Percentiles rank a stretch among this genome's conserved stretches.
These are phyloP conservation scores for Habropoda laboriosa DNA, from an alignment of 1,140 invertebrate species.

Conservation along the genomic window DNA sequence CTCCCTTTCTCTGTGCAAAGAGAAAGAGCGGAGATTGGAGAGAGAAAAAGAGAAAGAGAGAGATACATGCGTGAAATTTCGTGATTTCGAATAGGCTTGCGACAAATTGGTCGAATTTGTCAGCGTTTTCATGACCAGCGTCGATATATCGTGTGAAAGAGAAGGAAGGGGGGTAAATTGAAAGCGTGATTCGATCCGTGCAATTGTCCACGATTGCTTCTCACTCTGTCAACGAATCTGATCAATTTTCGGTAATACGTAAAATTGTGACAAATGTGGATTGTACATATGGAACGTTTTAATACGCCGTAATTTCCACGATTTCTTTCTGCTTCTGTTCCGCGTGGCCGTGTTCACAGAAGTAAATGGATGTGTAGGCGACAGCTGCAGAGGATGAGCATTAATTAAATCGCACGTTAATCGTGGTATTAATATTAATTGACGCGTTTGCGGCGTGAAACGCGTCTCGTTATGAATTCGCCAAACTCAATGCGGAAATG, in stretches of 20 bases:
- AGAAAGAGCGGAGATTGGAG: not conserved
- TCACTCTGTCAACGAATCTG: not conserved
- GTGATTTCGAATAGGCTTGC: not conserved
- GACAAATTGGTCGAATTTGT: conserved; percentile 37
- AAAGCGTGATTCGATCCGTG: not conserved
- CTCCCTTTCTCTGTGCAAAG: no score
- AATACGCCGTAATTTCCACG: no score
- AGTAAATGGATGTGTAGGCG: not conserved
- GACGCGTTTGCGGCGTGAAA: no score
- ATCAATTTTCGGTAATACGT: not conserved
- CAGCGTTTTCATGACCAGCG: not conserved
- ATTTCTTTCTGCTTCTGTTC: not conserved
- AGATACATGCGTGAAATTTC: conserved; percentile 31
- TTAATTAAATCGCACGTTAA: not conserved
- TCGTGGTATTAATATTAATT: not conserved
- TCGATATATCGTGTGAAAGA: not conserved
- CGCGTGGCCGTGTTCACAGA: not conserved
- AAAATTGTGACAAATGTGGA: not conserved
- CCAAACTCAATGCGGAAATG: no score
- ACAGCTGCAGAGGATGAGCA: not conserved
- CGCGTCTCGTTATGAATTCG: not conserved
- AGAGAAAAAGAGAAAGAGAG: no score
- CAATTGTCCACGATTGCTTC: not conserved
- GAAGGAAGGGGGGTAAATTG: not conserved
- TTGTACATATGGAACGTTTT: not conserved